These are phyloP conservation scores for Meiosimyza decipiens DNA, from an alignment of 2,888 invertebrate genomes.

Conservation along the genomic window DNA sequence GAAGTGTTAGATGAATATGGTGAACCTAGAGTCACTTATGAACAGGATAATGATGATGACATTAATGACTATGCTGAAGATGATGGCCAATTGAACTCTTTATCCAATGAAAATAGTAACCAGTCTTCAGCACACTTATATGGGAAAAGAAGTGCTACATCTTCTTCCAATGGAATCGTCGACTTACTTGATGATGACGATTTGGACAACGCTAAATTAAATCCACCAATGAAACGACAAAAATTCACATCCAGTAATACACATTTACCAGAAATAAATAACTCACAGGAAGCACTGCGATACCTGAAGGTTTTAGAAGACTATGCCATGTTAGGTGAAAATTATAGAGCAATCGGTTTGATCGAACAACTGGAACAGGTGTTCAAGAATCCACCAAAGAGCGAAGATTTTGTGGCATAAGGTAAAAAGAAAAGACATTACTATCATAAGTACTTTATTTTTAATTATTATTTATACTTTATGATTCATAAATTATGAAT, in stretches of 20 bases:
- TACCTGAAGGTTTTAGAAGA: constrained; percentile 57
- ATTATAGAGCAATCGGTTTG: constrained; percentile 60
- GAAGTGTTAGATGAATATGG: neutral
- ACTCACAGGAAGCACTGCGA: constrained; percentile 48
- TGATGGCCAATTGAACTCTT: neutral
- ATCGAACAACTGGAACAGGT: constrained; percentile 57
- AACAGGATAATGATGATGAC: neutral
- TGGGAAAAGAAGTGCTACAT: no score
- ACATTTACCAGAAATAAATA: constrained; percentile 40
- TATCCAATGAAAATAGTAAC: no score
- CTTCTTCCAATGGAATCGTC: neutral
- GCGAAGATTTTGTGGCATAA: constrained; percentile 28
- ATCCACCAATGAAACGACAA: neutral
- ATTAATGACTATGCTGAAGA: neutral
- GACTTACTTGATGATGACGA: constrained; percentile 2
- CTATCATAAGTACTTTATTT: neutral
- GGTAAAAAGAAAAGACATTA: neutral
- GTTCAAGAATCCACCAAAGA: constrained; percentile 48
- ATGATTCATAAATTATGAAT: no score
- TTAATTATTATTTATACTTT: neutral
- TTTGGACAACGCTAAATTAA: neutral
- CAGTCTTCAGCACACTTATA: no score
- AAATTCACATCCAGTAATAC: neutral
- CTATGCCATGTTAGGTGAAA: constrained; percentile 58
- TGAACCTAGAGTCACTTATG: constrained; percentile 22